A percentile compares a stretch with the other conserved stretches of the same genome.
phyloP scores from a whole-genome alignment of 2,113 vertebrate genomes.

The Cyphomyrus plagiostoma region DNA sequence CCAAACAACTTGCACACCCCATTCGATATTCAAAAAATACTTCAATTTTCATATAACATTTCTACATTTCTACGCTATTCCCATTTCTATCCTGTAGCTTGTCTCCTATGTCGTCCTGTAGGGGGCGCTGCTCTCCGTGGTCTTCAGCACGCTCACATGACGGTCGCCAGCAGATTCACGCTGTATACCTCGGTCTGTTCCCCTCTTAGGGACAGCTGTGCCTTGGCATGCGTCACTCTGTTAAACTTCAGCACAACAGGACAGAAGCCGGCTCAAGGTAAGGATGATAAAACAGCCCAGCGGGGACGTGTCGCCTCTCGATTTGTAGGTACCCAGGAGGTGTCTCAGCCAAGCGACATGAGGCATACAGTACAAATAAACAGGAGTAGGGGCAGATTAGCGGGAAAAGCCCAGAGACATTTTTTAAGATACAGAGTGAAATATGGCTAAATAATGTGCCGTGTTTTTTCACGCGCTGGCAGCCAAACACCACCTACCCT shows the following conservation, averaged over 20 bases:
- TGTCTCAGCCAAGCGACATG: not conserved
- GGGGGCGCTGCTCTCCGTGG: slow-evolving; percentile 18
- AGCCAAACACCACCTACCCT: not conserved
- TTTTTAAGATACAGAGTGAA: not conserved
- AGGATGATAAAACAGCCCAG: not conserved
- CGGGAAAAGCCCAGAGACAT: not conserved
- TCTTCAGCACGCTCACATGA: slow-evolving; percentile 10
- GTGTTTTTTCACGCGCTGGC: not conserved
- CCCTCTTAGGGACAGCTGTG: slow-evolving; percentile 66
- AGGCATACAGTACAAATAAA: not conserved
- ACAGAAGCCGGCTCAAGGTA: not conserved
- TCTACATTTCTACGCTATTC: not conserved
- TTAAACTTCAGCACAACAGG: slow-evolving; percentile 58
- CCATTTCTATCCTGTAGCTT: not conserved
- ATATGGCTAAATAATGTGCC: not conserved
- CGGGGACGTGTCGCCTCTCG: not conserved
- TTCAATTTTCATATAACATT: not conserved
- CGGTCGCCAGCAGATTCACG: slow-evolving; percentile 53
- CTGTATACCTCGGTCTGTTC: slow-evolving; percentile 66
- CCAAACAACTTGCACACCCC: not conserved
- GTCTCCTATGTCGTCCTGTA: not conserved
- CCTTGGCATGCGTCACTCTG: slow-evolving; percentile 57
- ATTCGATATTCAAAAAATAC: not conserved
- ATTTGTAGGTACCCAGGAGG: not conserved
- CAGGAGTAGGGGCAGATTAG: not conserved